These are phyloP conservation scores for Callithrix jacchus DNA, from an alignment of 2,113 vertebrate species.

Conservation along the genomic window DNA sequence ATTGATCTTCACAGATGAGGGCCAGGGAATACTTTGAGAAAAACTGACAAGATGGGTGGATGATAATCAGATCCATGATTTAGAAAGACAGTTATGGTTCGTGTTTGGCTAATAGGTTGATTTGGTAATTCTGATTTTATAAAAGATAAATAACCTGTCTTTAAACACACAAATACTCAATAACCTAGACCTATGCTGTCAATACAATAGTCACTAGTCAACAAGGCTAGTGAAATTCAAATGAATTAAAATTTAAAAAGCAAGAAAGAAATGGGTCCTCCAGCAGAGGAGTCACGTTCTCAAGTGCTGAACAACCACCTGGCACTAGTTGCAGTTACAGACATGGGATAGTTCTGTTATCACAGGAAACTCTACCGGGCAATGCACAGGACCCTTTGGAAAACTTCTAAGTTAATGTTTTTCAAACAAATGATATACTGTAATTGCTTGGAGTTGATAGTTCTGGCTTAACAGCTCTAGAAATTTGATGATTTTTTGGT, in stretches of 20 bases:
- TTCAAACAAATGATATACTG: not conserved
- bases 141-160: not conserved
- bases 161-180: not conserved
- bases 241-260: not conserved
- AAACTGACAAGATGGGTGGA: not conserved
- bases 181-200: not conserved
- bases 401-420: not conserved
- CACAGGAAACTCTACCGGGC: not conserved
- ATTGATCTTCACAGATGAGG: not conserved
- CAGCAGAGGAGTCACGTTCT: not conserved
- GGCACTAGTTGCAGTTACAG: not conserved
- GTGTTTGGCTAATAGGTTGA: not conserved
- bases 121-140: not conserved
- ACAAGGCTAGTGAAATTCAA: not conserved
- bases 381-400: not conserved
- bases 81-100: not conserved
- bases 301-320: too few relatives aligned
- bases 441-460: not conserved
- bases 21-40: not conserved
- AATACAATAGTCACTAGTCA: not conserved
- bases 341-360: accelerated
- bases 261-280: not conserved
- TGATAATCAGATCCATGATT: not conserved
- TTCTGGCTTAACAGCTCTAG: not conserved
- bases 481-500: not conserved